These are phyloP conservation scores for roundworm (Caenorhabditis elegans) DNA, from an alignment of 1,140 invertebrate species.

Conservation along the genomic window WBcel235 BX284604.4:7227001-7227500, in stretches of 20 bases:
- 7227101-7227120: background rate
- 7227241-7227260: no score
- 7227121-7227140: background rate
- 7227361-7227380: background rate
- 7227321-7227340: background rate
- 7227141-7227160: background rate
- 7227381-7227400: background rate
- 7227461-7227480: background rate
- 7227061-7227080: no score
- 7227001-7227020: no score
- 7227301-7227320: conserved; percentile 8
- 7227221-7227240: no score
- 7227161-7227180: no score
- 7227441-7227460: background rate
- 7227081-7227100: no score
- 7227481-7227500: conserved; percentile 5
- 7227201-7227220: no score
- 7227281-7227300: background rate
- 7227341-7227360: background rate
- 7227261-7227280: no score
- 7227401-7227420: background rate
- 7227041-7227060: no score
- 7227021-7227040: no score
- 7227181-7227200: no score
- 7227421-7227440: background rate